Evolutionary conservation across 2,888 invertebrate species (phyloP), one percentile per base, ranked within the genome.

Genomic region (Gastrophysa polygoni): DNA sequence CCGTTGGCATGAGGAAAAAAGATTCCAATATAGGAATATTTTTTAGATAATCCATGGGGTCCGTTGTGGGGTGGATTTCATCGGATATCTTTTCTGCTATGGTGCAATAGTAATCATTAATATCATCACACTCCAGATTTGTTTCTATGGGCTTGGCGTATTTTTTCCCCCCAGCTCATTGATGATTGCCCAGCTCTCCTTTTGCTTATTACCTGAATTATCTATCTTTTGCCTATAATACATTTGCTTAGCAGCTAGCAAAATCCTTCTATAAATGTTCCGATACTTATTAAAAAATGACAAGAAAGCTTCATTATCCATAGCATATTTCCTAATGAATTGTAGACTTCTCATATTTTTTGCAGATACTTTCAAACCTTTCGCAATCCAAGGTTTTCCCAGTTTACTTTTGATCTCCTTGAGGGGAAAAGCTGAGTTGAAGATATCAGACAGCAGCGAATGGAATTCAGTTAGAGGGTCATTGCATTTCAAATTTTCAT

Each of bases 111-210:
- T 49, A 50, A 32, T 50, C 18, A 18, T 51, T 51, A 34, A 51
- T 51, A 18, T 34, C 18, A 14, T 7, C 17, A 51, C 32, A 17
- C 7, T 50, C 29, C 2, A 50, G 32, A 34, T 51, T 34, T 18
- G 32, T 51, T 51, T 29, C 14, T n/a, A 18, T 3, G 10, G 34
- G 34, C 1, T 18, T 14, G 17, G n/a, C 5, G 5, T 16, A 46
- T 1, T 24, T 46, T 28, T 56, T 56, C 56, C 56, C 32, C 47
- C 47, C 20, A 56, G 8, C 28, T 56, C 47, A 56, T 56, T 56
- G 46, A 56, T 32, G 6, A 56, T 56, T 56, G 28, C 32, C 56
- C 56, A 57, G 7, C 32, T 47, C 21, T 50, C 18, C 50, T 57
- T 48, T 34, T 48, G 46, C 21, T 49, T 38, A 34, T 49, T 57